Base-by-base conservation (phyloP, 2,888 invertebrate genomes). In the Mycogona germanica region DNA sequence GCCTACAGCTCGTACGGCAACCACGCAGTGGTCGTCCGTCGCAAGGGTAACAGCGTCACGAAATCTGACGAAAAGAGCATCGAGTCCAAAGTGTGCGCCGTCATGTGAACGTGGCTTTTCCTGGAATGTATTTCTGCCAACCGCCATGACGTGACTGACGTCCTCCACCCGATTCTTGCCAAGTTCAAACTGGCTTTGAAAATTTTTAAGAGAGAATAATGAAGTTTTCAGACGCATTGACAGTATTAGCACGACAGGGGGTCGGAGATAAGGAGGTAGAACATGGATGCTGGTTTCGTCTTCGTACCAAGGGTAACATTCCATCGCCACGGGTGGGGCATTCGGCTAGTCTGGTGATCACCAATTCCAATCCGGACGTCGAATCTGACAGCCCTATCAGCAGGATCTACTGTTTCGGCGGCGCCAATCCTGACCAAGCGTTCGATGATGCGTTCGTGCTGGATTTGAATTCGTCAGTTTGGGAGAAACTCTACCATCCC, bases 1-100 rank as follows among this genome's bases (percentile, higher is more conserved):
- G 41, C 58, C 21, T 60, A 53, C 45, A 57, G 53, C 37, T 57
- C 58, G 29, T 56, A 59, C 26, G 60, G 59, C 23, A 60, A 55
- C 46, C 37, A 59, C 21, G 60, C 60, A 12, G 40, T 56, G 26
- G 58, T 59, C 2, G 56, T 60, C 3, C 55, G 58, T n/a, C 53
- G 52, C 29, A 47, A 47, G 21, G 60, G 59, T 7, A 58, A 58
- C 30, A 30, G 55, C 29, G 49, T 60, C 4, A 51, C 55, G 0
- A 60, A 60, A 59, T 49, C 56, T n/a, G 60, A 60, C 47, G 60
- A 60, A 49, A 60, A 60, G 37, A 35, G 58, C 1, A 48, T 60
- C 2, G 56, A 59, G 35, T 60, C 60, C 14, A 56, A 56, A 28
- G 52, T 60, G 32, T 60, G 60, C 42, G 50, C 25, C 12, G 55